Percentiles rank a stretch among this genome's conserved stretches.
Evolutionary conservation across 2,888 invertebrate genomes (phyloP).

Genomic region (Acleris laterana): DNA sequence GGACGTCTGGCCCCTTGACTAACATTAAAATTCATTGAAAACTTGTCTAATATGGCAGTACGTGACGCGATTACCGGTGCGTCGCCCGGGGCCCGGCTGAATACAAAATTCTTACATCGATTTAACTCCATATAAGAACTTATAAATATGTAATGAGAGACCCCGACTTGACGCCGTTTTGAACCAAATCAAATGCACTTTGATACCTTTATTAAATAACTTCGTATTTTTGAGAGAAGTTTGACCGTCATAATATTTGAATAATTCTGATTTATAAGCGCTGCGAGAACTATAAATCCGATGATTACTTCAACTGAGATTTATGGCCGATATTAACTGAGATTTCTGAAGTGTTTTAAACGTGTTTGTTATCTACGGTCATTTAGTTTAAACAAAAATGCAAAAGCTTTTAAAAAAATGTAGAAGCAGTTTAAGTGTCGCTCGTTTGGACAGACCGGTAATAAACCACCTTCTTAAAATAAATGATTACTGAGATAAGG

Average conservation of each 20-base stretch:
- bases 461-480: slow-evolving; percentile 33
- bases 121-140: slow-evolving; percentile 52
- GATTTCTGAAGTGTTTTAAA: neutral
- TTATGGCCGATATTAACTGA: slow-evolving; percentile 4
- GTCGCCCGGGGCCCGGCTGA: slow-evolving; percentile 44
- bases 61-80: slow-evolving; percentile 55
- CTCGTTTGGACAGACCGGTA: slow-evolving; percentile 4
- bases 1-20: slow-evolving; percentile 40
- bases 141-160: slow-evolving; percentile 56
- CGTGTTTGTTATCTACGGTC: neutral
- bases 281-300: slow-evolving; percentile 6
- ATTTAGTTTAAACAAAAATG: neutral
- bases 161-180: slow-evolving; percentile 39
- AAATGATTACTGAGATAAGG: slow-evolving; percentile 34
- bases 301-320: slow-evolving; percentile 3
- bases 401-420: slow-evolving; percentile 2
- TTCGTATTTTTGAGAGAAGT: slow-evolving; percentile 12
- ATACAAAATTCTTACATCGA: slow-evolving; percentile 58
- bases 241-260: slow-evolving; percentile 27
- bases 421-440: slow-evolving; percentile 11
- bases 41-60: slow-evolving; percentile 64
- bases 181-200: slow-evolving; percentile 40
- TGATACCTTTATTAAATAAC: slow-evolving; percentile 47
- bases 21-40: slow-evolving; percentile 72
- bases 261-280: slow-evolving; percentile 25